Percentiles rank a stretch among this genome's conserved stretches.
phyloP scores from a whole-genome alignment of 2,113 vertebrate species.

The Thermophis baileyi region DNA sequence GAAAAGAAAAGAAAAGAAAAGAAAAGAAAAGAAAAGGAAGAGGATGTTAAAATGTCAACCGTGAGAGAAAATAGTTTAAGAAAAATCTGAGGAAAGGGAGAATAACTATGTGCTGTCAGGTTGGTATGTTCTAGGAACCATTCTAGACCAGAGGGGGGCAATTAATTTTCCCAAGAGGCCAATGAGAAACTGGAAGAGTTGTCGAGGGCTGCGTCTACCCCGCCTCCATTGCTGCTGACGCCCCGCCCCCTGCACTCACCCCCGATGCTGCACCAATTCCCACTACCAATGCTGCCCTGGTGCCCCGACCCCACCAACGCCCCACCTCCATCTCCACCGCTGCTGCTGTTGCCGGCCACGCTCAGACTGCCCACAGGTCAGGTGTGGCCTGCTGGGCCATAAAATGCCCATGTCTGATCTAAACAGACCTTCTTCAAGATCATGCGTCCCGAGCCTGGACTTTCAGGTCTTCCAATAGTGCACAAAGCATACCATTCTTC shows the following conservation, averaged over 20 bases:
- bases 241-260: no score
- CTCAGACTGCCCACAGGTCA: neutral
- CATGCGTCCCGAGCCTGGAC: neutral
- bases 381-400: neutral
- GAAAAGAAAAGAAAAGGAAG: neutral
- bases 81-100: neutral
- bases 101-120: neutral
- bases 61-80: neutral
- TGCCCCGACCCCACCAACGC: neutral
- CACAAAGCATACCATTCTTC: neutral
- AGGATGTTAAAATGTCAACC: neutral
- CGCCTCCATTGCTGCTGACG: neutral
- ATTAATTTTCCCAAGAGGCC: neutral
- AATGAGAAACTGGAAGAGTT: neutral
- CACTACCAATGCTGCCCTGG: neutral
- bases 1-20: no score
- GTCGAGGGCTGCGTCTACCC: neutral
- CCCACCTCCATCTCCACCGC: neutral
- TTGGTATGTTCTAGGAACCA: neutral
- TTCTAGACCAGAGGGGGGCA: neutral
- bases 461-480: neutral
- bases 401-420: neutral
- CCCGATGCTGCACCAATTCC: neutral
- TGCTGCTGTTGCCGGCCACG: neutral
- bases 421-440: neutral